Conservation (phyloP, 2,888 invertebrate species). For the Furcula furcula region DNA sequence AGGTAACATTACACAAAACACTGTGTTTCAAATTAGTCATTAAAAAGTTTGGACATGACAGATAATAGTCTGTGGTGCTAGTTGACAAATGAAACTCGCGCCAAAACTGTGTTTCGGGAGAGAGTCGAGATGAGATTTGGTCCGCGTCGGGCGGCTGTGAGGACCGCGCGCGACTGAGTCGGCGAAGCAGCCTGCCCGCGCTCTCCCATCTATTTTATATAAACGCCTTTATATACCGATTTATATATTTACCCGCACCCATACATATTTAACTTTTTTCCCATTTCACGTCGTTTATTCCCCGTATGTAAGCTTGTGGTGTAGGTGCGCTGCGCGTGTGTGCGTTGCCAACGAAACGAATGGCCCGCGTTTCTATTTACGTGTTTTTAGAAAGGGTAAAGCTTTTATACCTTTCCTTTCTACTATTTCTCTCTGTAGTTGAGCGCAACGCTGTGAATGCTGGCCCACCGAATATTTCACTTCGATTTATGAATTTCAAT, state of each 20-base stretch:
- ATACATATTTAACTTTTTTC: slow-evolving; percentile 82
- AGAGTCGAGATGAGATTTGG: slow-evolving; percentile 2
- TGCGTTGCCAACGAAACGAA: slow-evolving; percentile 63
- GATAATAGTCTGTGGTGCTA: slow-evolving; percentile 14
- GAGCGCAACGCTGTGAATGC: slow-evolving; percentile 63
- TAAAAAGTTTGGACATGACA: slow-evolving; percentile 18
- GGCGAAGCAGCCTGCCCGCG: slow-evolving; percentile 47
- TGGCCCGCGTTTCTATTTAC: slow-evolving; percentile 67
- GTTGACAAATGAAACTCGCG: slow-evolving; percentile 32
- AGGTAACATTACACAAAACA: slow-evolving; percentile 28
- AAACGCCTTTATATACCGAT: slow-evolving; percentile 77
- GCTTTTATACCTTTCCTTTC: slow-evolving; percentile 79
- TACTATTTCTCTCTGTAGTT: slow-evolving; percentile 71
- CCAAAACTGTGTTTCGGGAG: slow-evolving; percentile 27
- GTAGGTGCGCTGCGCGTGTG: slow-evolving; percentile 51
- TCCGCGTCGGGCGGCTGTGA: slow-evolving; percentile 39
- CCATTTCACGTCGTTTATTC: slow-evolving; percentile 80
- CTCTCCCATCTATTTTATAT: slow-evolving; percentile 71
- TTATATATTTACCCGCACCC: slow-evolving; percentile 82
- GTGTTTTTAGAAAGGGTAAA: slow-evolving; percentile 80
- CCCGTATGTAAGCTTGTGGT: slow-evolving; percentile 64
- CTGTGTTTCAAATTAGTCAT: slow-evolving; percentile 22
- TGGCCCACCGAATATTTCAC: slow-evolving; percentile 67
- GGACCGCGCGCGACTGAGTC: slow-evolving; percentile 67
- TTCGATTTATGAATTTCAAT: slow-evolving; percentile 75